Evolutionary conservation across 2,888 invertebrate species (phyloP).

Genomic region (Leucoma salicis): DNA sequence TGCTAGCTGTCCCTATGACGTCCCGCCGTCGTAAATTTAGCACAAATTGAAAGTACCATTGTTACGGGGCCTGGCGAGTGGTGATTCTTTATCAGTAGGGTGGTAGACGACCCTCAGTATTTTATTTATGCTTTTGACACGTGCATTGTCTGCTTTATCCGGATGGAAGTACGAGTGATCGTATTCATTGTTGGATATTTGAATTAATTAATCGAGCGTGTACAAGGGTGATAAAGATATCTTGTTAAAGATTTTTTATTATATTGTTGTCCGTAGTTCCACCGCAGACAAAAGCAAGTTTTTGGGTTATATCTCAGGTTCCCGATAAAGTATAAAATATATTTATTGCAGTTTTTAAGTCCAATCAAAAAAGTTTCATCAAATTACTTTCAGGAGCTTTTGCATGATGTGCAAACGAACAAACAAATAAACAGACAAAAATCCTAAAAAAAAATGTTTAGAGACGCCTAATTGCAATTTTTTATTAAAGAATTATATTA

Average conservation of each 20-base stretch:
- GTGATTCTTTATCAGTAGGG: slow-evolving; percentile 36
- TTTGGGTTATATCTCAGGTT: too few relatives aligned
- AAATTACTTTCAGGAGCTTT: too few relatives aligned
- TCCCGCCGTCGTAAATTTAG: slow-evolving; percentile 46
- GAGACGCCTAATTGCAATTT: too few relatives aligned
- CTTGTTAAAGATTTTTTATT: neutral
- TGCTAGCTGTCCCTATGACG: slow-evolving; percentile 60
- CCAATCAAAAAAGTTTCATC: too few relatives aligned
- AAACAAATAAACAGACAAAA: too few relatives aligned
- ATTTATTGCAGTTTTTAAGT: too few relatives aligned
- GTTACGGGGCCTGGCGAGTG: slow-evolving; percentile 25
- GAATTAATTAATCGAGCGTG: slow-evolving; percentile 23
- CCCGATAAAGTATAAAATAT: too few relatives aligned
- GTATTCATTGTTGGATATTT: slow-evolving; percentile 23
- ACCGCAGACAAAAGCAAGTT: too few relatives aligned
- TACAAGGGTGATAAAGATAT: slow-evolving; percentile 1
- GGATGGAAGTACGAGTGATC: slow-evolving; percentile 24
- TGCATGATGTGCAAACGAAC: too few relatives aligned
- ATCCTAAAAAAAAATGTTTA: too few relatives aligned
- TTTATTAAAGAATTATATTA: too few relatives aligned
- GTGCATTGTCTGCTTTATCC: slow-evolving; percentile 46
- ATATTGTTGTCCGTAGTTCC: too few relatives aligned
- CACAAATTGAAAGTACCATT: slow-evolving; percentile 69
- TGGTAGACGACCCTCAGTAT: slow-evolving; percentile 57
- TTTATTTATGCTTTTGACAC: slow-evolving; percentile 70